Conservation (phyloP, 2,797 vertebrate species). For the Leuciscus waleckii region DNA sequence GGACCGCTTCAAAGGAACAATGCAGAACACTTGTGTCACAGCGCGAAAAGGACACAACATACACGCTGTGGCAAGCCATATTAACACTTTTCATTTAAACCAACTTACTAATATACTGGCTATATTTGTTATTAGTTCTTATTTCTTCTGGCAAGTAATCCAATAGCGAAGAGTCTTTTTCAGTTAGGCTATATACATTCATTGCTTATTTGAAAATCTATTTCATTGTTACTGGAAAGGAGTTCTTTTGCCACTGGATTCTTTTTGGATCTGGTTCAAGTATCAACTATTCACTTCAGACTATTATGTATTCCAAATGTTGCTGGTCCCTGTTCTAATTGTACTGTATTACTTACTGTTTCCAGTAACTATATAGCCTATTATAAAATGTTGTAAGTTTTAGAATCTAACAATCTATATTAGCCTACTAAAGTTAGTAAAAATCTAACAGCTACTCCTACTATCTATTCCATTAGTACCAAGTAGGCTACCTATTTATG, state of each 20-base stretch:
- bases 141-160: neutral
- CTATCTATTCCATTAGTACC: neutral
- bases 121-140: neutral
- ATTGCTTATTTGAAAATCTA: neutral
- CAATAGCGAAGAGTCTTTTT: neutral
- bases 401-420: too few species aligned
- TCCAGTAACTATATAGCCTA: neutral
- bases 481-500: neutral
- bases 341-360: neutral
- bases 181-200: neutral
- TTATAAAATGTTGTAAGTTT: neutral
- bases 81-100: neutral
- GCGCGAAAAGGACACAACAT: conserved; percentile 7
- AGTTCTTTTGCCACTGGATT: neutral
- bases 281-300: neutral
- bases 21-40: conserved; percentile 32
- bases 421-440: too few species aligned
- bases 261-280: neutral
- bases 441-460: neutral
- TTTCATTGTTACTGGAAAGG: neutral
- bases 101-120: neutral
- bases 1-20: conserved; percentile 14
- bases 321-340: neutral
- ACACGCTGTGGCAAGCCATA: conserved; percentile 10
- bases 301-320: neutral